Base-by-base conservation (phyloP, 2,888 invertebrate species). In the Pseudanteris insignis region DNA sequence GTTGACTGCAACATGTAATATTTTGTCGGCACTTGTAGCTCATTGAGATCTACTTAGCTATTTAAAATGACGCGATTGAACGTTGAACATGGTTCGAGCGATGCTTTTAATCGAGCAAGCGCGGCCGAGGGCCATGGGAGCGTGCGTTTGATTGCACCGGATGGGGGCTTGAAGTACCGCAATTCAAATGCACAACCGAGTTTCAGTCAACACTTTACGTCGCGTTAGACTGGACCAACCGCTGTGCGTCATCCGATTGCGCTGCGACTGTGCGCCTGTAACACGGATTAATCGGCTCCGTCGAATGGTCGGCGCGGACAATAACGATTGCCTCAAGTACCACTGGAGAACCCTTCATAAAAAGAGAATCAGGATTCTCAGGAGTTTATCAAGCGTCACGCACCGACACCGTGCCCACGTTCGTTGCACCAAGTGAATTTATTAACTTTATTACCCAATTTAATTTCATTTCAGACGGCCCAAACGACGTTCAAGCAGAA, bases 151-250 rank as follows among this genome's bases (percentile, higher is more conserved):
- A 67, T 65, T 66, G 64, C 62, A 60, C 65, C 67, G 67, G 69
- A 70, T 66, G 68, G 55, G 68, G 64, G 66, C 37, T 63, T 62
- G 55, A 65, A 71, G 69, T 65, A 61, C 46, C 58, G 51, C 51
- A 63, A 68, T 69, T 69, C 66, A 74, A 75, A 73, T 73, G 73
- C 68, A 63, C 73, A 73, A 69, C 70, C 63, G 64, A 68, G 70
- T 64, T 68, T 67, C 54, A 63, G 62, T 44, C 67, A 66, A 59
- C 55, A 59, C 55, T 57, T 46, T 53, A 58, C 59, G 53, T 53
- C 47, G 48, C 58, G 53, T 48, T 59, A 46, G 61, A 48, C 62
- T 36, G 59, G 63, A 64, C 64, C 66, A 59, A 64, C 59, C 54
- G 62, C 58, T 63, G 63, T 54, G 60, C 54, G 63, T 65, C 66